Percentiles rank a stretch among this genome's conserved stretches.
These are phyloP conservation scores for Azorinus chamasolen DNA, from an alignment of 2,888 invertebrate genomes.

Conservation along the genomic window DNA sequence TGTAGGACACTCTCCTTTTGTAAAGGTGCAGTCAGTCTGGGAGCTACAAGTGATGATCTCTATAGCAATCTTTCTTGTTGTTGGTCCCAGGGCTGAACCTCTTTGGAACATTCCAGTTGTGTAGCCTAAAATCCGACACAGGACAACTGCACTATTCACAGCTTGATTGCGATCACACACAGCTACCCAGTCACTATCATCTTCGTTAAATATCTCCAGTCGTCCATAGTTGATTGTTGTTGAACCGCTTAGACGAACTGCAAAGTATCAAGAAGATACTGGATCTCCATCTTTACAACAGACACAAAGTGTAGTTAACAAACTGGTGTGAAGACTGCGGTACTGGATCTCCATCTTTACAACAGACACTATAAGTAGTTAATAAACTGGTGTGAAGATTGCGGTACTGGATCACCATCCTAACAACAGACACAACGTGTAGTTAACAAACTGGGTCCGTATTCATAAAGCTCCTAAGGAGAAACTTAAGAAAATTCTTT, in stretches of 20 bases:
- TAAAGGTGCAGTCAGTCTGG: constrained; percentile 42
- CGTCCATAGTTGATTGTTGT: constrained; percentile 59
- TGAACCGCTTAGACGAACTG: constrained; percentile 59
- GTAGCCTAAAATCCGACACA: constrained; percentile 72
- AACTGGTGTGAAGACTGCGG: no score
- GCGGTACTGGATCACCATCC: no score
- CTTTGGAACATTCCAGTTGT: constrained; percentile 45
- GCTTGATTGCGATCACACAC: constrained; percentile 64
- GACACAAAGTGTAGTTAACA: no score
- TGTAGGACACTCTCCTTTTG: constrained; percentile 40
- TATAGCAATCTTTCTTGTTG: constrained; percentile 30
- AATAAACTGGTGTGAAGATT: no score
- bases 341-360: no score
- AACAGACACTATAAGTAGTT: no score
- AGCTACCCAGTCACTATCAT: constrained; percentile 36
- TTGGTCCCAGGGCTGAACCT: constrained; percentile 49
- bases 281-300: no score
- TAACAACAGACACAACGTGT: no score
- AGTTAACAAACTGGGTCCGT: no score
- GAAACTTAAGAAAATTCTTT: no score
- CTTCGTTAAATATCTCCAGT: constrained; percentile 55
- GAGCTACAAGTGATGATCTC: constrained; percentile 26
- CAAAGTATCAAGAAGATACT: not conserved
- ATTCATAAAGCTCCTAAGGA: no score
- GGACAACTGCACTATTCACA: constrained; percentile 59